phyloP scores from a whole-genome alignment of 2,113 vertebrate genomes.

The Rynchops niger region DNA sequence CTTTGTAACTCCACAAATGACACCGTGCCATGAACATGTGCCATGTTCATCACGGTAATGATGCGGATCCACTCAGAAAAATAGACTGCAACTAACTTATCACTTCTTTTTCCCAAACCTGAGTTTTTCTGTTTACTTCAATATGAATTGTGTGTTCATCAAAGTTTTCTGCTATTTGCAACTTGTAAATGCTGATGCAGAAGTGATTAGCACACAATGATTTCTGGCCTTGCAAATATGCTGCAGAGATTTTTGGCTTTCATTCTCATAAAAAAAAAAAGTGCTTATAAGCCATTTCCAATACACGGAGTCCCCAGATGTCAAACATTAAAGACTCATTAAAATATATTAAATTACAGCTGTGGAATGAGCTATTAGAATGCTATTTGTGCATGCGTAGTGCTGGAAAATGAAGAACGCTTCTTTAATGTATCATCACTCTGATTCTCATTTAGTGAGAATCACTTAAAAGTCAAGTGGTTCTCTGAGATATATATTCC shows the following conservation, averaged over 20 bases:
- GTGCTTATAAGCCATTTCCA: background rate
- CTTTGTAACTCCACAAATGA: background rate
- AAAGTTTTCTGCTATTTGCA: background rate
- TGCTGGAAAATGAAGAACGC: background rate
- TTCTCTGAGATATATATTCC: background rate
- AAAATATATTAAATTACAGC: conserved; percentile 14
- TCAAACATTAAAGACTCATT: conserved; percentile 32
- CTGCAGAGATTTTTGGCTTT: background rate
- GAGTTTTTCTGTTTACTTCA: background rate
- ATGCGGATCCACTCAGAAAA: background rate
- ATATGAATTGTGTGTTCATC: background rate
- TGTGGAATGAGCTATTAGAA: background rate
- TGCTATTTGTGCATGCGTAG: background rate
- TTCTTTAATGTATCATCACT: background rate
- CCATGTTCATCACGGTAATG: background rate
- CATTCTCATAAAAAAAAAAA: background rate
- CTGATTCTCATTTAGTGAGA: background rate
- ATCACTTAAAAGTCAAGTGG: background rate
- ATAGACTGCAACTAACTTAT: background rate
- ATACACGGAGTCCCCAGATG: background rate
- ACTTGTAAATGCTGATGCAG: background rate
- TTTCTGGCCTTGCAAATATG: background rate
- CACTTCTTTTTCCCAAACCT: background rate
- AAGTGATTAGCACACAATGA: background rate
- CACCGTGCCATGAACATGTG: background rate